Conservation (phyloP, 64 coral and sea anemone genomes). For the Montipora capricornis region DNA sequence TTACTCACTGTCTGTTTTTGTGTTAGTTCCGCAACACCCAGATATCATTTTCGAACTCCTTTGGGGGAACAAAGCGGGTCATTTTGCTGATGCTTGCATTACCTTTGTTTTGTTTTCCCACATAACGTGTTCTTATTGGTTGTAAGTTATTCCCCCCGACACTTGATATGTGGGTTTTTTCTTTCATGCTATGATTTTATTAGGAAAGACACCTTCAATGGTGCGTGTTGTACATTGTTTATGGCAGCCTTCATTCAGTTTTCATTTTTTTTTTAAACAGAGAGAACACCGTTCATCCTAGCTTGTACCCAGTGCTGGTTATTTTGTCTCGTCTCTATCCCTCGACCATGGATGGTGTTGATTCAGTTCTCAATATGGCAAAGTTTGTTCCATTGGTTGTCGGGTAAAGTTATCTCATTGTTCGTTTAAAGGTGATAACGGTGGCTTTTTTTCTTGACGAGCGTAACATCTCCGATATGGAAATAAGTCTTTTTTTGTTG, state of each 20-base stretch:
- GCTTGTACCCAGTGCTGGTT: constrained; percentile 94
- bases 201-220: too few species aligned
- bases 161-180: too few species aligned
- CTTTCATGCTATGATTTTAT: too few species aligned
- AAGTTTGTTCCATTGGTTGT: constrained; percentile 92
- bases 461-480: not conserved
- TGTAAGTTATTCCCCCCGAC: too few species aligned
- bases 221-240: not conserved
- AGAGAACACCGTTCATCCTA: constrained; percentile 55
- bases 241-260: not conserved
- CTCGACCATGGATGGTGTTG: constrained; percentile 94
- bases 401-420: constrained; percentile 43
- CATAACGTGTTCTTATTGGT: too few species aligned
- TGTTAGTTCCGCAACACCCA: not conserved
- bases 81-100: too few species aligned
- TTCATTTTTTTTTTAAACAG: not conserved
- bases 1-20: not conserved
- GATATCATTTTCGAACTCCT: not conserved
- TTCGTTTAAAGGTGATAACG: not conserved
- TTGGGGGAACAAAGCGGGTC: not conserved
- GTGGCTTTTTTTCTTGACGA: not conserved
- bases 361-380: constrained; percentile 90
- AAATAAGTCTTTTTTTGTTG: too few species aligned
- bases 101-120: too few species aligned
- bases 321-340: constrained; percentile 90